phyloP scores from a whole-genome alignment of 2,797 vertebrate species.

The Manis javanica region DNA sequence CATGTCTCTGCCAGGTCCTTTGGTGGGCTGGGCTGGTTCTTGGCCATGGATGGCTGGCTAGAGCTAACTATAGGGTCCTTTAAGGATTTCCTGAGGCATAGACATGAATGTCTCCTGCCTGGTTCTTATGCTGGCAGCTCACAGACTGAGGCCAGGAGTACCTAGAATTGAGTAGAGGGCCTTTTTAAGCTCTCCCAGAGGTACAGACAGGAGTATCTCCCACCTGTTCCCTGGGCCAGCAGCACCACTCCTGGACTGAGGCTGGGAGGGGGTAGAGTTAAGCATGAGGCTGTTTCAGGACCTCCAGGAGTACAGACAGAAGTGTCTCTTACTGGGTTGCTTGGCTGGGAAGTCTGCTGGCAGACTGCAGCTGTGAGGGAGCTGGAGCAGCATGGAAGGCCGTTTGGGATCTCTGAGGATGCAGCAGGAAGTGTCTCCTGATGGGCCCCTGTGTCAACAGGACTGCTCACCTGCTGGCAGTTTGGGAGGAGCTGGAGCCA shows the following conservation, averaged over 20 bases:
- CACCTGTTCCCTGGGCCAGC: not conserved
- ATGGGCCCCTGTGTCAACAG: not conserved
- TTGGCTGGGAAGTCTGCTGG: not conserved
- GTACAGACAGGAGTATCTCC: not conserved
- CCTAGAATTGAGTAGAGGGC: not conserved
- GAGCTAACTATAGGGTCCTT: not conserved
- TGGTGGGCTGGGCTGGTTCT: not conserved
- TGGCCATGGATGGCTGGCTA: not conserved
- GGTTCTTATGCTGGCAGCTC: not conserved
- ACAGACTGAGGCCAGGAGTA: not conserved
- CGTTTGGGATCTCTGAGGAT: not conserved
- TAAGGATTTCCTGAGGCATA: not conserved
- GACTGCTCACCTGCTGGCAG: not conserved
- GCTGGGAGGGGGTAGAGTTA: not conserved
- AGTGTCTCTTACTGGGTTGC: not conserved
- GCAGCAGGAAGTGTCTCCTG: not conserved
- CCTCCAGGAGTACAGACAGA: not conserved
- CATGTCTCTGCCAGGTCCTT: not conserved
- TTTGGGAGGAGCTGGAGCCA: not conserved
- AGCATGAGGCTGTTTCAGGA: not conserved
- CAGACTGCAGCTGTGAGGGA: not conserved
- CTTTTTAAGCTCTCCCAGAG: not conserved
- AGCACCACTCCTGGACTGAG: not conserved
- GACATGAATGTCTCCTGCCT: not conserved
- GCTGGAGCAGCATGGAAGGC: no score